Evolutionary conservation across 2,888 invertebrate genomes (phyloP).

Genomic region (Oscheius myriophilus): DNA sequence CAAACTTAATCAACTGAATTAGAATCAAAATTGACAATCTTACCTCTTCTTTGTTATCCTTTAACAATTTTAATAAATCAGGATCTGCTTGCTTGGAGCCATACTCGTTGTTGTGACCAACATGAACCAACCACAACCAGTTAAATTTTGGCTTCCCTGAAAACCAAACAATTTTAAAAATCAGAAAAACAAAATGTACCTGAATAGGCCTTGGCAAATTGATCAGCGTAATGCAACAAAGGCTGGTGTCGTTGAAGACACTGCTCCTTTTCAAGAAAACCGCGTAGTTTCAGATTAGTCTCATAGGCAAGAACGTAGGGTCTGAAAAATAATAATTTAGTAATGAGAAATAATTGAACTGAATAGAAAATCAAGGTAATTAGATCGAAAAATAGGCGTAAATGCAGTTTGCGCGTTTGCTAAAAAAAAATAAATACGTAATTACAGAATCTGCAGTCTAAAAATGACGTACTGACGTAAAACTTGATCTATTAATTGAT

Average conservation of each 20-base stretch:
- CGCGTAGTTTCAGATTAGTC: background rate
- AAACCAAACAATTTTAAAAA: too few species aligned
- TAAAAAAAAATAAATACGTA: too few species aligned
- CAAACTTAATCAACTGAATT: background rate
- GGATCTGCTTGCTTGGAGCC: background rate
- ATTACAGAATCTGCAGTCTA: too few species aligned
- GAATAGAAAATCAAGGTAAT: too few species aligned
- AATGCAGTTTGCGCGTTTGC: too few species aligned
- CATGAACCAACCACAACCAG: constrained; percentile 1
- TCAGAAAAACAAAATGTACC: too few species aligned
- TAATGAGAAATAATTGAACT: too few species aligned
- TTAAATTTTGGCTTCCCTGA: background rate
- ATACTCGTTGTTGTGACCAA: constrained; percentile 12
- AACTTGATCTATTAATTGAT: too few species aligned
- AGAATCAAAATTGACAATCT: background rate
- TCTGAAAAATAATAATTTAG: background rate
- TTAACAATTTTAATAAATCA: background rate
- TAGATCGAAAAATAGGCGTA: too few species aligned
- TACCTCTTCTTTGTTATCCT: constrained; percentile 7
- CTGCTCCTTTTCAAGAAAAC: background rate
- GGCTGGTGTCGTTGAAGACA: constrained; percentile 11
- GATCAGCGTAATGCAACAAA: background rate
- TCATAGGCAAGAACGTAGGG: constrained; percentile 20
- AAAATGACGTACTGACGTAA: too few species aligned
- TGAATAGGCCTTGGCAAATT: constrained; percentile 8